These are phyloP conservation scores for Cephus nigrinus DNA, from an alignment of 2,888 invertebrate genomes.

Conservation along the genomic window DNA sequence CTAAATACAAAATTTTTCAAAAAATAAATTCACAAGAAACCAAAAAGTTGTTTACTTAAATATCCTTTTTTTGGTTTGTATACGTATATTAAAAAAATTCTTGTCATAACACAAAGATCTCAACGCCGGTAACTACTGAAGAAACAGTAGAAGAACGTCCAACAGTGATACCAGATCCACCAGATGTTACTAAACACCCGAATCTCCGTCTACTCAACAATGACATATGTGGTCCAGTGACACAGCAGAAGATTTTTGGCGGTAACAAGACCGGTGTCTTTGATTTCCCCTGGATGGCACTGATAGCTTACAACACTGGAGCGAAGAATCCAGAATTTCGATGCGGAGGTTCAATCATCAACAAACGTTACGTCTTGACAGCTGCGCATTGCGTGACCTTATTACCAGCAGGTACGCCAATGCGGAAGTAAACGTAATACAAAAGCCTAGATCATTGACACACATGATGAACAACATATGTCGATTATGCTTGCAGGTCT, in stretches of 20 bases:
- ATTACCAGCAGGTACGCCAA: slow-evolving; percentile 45
- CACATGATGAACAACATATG: background rate
- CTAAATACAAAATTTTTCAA: background rate
- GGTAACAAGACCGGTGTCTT: slow-evolving; percentile 73
- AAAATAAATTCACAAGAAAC: background rate
- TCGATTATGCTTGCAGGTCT: slow-evolving; percentile 40
- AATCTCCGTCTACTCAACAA: slow-evolving; percentile 62
- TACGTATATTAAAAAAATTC: background rate
- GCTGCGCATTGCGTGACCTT: slow-evolving; percentile 71
- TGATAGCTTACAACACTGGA: slow-evolving; percentile 71
- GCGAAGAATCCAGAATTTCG: slow-evolving; percentile 40
- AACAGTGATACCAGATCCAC: slow-evolving; percentile 33
- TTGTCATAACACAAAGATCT: background rate
- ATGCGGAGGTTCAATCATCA: slow-evolving; percentile 69
- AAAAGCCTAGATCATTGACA: background rate
- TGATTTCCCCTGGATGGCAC: slow-evolving; percentile 83
- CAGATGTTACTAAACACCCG: slow-evolving; percentile 62
- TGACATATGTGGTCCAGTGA: slow-evolving; percentile 71
- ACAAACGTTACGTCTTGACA: slow-evolving; percentile 69
- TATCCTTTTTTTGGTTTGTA: too few relatives aligned
- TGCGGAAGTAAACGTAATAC: background rate
- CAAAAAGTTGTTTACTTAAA: background rate
- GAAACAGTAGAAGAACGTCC: background rate
- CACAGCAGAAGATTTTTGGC: slow-evolving; percentile 70
- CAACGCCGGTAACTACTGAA: background rate